Percentiles rank a stretch among this genome's conserved stretches.
phyloP scores from a whole-genome alignment of 2,888 invertebrate species.

The Falcaria lacertinaria region DNA sequence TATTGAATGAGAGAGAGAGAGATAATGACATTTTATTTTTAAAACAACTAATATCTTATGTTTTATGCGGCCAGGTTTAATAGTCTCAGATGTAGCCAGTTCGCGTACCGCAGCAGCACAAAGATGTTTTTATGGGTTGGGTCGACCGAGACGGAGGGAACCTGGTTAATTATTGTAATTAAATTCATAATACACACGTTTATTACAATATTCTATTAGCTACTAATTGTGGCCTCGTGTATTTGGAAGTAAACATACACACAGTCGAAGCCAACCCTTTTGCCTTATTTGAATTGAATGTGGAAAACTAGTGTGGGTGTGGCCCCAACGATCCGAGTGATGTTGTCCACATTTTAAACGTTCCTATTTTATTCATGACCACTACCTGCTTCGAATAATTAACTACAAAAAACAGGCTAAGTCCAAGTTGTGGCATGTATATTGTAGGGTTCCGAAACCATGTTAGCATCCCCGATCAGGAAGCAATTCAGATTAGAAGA shows the following conservation, averaged over 20 bases:
- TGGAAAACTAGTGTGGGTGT: constrained; percentile 43
- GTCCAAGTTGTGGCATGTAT: too few relatives aligned
- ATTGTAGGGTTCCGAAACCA: too few relatives aligned
- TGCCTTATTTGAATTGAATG: constrained; percentile 56
- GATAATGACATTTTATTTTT: too few relatives aligned
- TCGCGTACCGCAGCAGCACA: too few relatives aligned
- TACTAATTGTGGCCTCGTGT: constrained; percentile 1
- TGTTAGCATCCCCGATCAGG: too few relatives aligned
- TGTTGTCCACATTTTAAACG: constrained; percentile 32
- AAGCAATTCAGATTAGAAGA: too few relatives aligned
- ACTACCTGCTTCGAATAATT: constrained; percentile 33
- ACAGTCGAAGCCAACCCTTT: constrained; percentile 15
- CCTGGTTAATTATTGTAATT: constrained; percentile 12
- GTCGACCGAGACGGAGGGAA: constrained; percentile 1
- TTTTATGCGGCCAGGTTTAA: too few relatives aligned
- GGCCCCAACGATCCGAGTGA: constrained; percentile 31
- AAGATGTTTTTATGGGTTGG: background rate
- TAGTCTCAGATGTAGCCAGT: too few relatives aligned
- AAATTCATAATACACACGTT: constrained; percentile 3
- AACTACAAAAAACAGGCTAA: constrained; percentile 11
- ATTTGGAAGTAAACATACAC: constrained; percentile 14
- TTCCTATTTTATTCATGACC: constrained; percentile 38
- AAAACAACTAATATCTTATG: too few relatives aligned
- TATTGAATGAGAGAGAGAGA: too few relatives aligned
- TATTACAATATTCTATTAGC: constrained; percentile 1